Base-by-base conservation (phyloP, 2,113 vertebrate genomes). In the Numenius arquata region DNA sequence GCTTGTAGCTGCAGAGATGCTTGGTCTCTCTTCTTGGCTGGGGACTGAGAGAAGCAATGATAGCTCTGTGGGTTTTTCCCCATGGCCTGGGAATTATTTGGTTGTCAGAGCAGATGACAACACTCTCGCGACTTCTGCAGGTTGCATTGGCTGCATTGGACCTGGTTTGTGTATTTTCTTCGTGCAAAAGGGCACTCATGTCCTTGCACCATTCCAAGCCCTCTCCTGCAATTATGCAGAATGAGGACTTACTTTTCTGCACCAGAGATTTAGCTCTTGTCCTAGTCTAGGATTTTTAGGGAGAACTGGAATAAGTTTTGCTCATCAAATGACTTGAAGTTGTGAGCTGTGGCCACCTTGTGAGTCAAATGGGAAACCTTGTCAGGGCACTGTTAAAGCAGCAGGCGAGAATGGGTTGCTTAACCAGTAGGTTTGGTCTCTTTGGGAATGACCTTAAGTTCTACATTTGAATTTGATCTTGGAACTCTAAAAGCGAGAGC, bases 101-200 rank as follows among this genome's bases (percentile, higher is more conserved):
- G 17, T 32, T 78, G 82, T 41, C 45, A 59, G 70, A 74, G 45
- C 50, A 83, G 85, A 13, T 73, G 32, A 22, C 45, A 75, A 25
- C 19, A 8, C 25, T 26, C 17, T 59, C 50, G 6, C 0, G 55
- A 4, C 32, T 73, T 58, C 36, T 80, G 55, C n/a, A 55, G 8
- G 5, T 84, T 45, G 41, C 22, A 2, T 5, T 81, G 79, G 6
- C n/a, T 71, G 22, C n/a, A 59, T 15, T 36, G 58, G 25, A 56
- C 17, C 7, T 66, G 10, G 11, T 36, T 78, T 58, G 40, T 68
- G 7, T 70, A 15, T 82, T 94, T 88, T 73, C 25, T 70, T 15
- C 4, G 0, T 21, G 34, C 0, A 0, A 29, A 87, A 47, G 43
- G 41, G 6, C 17, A 6, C 12, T 62, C 4, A 2, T 52, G 78